Conservation (phyloP, 2,797 vertebrate genomes). For the Aselliscus stoliczkanus region DNA sequence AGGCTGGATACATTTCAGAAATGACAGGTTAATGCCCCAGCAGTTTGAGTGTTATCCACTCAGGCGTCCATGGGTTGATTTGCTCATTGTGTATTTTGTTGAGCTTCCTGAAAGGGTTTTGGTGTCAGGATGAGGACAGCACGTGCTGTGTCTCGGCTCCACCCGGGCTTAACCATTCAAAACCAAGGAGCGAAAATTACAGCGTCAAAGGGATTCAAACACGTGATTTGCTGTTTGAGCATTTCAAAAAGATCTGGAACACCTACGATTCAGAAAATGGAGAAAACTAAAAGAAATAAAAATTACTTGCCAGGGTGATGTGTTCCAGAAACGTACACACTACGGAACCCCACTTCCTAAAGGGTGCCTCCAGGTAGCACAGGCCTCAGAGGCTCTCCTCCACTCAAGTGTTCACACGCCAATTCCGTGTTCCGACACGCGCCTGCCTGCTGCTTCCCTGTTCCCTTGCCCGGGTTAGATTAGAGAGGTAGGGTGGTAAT, state of each 20-base stretch:
- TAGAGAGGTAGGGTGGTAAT: constrained; percentile 77
- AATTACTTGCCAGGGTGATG: constrained; percentile 36
- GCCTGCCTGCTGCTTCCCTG: constrained; percentile 55
- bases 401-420: neutral
- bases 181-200: constrained; percentile 50
- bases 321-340: constrained; percentile 47
- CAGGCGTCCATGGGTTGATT: constrained; percentile 50
- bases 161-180: neutral
- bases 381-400: constrained; percentile 42
- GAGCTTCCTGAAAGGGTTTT: constrained; percentile 42
- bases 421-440: constrained; percentile 42
- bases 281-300: constrained; percentile 63
- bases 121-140: constrained; percentile 57
- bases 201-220: constrained; percentile 39
- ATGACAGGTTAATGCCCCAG: constrained; percentile 56
- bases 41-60: constrained; percentile 42
- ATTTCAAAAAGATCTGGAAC: constrained; percentile 58
- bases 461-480: constrained; percentile 61
- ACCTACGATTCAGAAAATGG: constrained; percentile 19
- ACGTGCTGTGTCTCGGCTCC: constrained; percentile 43
- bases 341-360: constrained; percentile 37
- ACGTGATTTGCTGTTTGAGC: constrained; percentile 48
- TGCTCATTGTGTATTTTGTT: constrained; percentile 2
- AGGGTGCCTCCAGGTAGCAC: constrained; percentile 52
- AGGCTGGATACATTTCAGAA: constrained; percentile 28